Conservation (phyloP, 2,113 vertebrate genomes). For the Oreotrochilus melanogaster region DNA sequence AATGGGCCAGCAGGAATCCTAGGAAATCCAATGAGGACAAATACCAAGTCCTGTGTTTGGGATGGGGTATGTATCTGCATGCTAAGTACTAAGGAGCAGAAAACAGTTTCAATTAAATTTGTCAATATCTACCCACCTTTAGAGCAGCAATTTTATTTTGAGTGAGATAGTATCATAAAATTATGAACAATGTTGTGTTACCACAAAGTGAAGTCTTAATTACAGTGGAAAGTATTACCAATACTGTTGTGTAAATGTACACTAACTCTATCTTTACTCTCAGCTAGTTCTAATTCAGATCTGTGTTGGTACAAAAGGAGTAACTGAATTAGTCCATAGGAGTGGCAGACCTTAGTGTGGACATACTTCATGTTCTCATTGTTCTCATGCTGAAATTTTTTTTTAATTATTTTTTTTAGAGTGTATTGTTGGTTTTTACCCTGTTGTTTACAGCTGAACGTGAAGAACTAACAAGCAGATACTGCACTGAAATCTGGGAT, state of each 20-base stretch:
- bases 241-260: neutral
- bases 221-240: neutral
- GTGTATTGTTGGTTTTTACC: neutral
- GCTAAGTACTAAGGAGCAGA: neutral
- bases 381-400: neutral
- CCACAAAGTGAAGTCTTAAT: neutral
- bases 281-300: neutral
- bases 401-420: no score
- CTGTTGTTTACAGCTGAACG: accelerated
- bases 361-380: neutral
- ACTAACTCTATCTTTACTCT: neutral
- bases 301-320: neutral
- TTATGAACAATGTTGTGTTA: neutral
- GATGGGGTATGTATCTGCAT: neutral
- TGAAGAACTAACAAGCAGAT: neutral
- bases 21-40: accelerated
- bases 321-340: neutral
- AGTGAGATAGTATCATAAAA: neutral
- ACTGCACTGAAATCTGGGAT: accelerated
- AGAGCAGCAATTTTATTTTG: no score
- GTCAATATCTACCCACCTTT: neutral
- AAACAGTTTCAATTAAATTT: neutral
- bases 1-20: neutral
- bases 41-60: neutral
- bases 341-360: neutral